Evolutionary conservation across 2,797 vertebrate genomes (phyloP).

Genomic region (Leucoraja ocellata): DNA sequence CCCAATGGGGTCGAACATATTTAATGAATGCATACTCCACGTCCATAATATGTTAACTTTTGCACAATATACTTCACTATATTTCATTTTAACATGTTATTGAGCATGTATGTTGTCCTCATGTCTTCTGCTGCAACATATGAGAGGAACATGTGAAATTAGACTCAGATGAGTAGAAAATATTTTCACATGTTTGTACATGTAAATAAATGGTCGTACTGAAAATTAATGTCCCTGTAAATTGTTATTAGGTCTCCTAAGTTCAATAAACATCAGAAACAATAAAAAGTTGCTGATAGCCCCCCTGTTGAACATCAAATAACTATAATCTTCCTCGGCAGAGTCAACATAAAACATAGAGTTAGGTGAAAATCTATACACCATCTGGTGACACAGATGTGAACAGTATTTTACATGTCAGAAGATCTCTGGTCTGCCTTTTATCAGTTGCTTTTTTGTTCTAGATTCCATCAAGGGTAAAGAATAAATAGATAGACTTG

Average conservation of each 20-base stretch:
- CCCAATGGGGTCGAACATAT: too few species aligned
- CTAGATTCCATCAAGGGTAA: background rate
- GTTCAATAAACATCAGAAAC: conserved; percentile 33
- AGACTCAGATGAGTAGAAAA: conserved; percentile 2
- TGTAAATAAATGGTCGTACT: background rate
- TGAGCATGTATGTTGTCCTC: too few species aligned
- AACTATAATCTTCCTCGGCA: conserved; percentile 1
- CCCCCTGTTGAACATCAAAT: conserved; percentile 38
- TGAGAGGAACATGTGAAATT: background rate
- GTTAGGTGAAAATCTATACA: conserved; percentile 34
- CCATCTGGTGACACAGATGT: conserved; percentile 37
- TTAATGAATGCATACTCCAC: too few species aligned
- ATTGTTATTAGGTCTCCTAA: conserved; percentile 29
- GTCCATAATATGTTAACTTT: too few species aligned
- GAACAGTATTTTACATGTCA: conserved; percentile 36
- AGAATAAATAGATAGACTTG: background rate
- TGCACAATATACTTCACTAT: too few species aligned
- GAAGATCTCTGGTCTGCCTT: conserved; percentile 23
- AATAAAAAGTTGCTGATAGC: conserved; percentile 31
- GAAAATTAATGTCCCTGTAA: conserved; percentile 30
- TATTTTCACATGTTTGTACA: background rate
- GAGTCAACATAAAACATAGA: conserved; percentile 16
- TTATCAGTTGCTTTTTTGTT: background rate
- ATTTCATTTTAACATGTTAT: too few species aligned
- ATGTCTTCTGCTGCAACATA: background rate